phyloP scores from a whole-genome alignment of 2,888 invertebrate species.

The Orchesellides sinensis region DNA sequence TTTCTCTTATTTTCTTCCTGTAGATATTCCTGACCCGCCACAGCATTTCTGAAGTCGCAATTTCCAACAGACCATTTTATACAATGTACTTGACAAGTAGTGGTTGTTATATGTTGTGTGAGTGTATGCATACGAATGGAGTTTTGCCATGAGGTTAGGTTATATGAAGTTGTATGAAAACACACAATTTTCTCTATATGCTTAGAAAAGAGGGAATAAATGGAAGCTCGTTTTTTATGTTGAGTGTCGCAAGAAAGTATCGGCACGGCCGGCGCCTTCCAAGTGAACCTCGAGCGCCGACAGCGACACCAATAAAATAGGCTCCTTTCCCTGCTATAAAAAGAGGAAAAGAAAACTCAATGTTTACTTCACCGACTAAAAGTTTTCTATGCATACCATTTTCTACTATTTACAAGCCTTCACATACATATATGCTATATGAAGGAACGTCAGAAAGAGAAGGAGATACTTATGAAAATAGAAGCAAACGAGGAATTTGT shows the following conservation, averaged over 20 bases:
- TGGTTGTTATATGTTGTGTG: constrained; percentile 24
- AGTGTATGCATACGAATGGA: constrained; percentile 37
- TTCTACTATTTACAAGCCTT: constrained; percentile 23
- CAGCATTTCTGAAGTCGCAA: constrained; percentile 62
- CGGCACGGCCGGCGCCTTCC: constrained; percentile 74
- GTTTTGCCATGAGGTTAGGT: neutral
- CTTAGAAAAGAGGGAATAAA: constrained; percentile 35
- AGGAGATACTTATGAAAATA: constrained; percentile 21
- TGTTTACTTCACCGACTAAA: constrained; percentile 51
- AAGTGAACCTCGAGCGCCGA: constrained; percentile 74
- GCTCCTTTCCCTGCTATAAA: constrained; percentile 63
- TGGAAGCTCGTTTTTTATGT: constrained; percentile 68
- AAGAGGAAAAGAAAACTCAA: constrained; percentile 53
- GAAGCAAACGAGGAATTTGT: constrained; percentile 54
- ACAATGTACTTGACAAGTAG: constrained; percentile 60
- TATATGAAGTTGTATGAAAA: too few relatives aligned
- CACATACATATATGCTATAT: constrained; percentile 21
- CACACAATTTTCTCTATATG: neutral
- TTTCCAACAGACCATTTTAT: constrained; percentile 64
- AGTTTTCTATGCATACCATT: too few relatives aligned
- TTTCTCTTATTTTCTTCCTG: constrained; percentile 3
- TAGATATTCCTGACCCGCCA: constrained; percentile 63
- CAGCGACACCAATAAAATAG: constrained; percentile 75
- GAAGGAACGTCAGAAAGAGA: neutral
- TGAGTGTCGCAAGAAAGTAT: constrained; percentile 74